phyloP scores from a whole-genome alignment of 2,888 invertebrate genomes.

The Eugnorisma glareosa region DNA sequence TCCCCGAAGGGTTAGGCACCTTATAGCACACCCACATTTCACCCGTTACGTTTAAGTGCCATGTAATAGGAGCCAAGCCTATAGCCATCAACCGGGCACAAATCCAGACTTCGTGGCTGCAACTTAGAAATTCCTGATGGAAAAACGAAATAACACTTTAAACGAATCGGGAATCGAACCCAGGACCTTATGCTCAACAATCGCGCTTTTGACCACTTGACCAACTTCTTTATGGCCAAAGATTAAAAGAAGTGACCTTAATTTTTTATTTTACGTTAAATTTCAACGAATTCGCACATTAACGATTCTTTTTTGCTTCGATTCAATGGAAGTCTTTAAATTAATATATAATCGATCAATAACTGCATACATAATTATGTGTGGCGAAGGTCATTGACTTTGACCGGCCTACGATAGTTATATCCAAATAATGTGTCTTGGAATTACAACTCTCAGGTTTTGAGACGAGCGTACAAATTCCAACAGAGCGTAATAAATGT shows the following conservation, averaged over 20 bases:
- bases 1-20: no score
- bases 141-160: no score
- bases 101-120: no score
- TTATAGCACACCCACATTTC: no score
- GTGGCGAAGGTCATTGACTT: conserved; percentile 35
- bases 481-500: neutral
- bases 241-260: conserved; percentile 8
- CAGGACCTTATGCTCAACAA: no score
- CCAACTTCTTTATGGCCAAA: neutral
- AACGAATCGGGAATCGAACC: no score
- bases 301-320: neutral
- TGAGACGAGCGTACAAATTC: neutral
- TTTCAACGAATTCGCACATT: neutral
- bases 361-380: neutral
- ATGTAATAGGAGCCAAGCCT: no score
- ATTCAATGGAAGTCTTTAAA: conserved; percentile 24
- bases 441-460: neutral
- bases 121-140: no score
- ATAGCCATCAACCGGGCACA: no score
- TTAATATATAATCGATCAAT: conserved; percentile 1
- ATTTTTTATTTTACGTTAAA: neutral
- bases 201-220: no score
- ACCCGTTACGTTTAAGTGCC: no score
- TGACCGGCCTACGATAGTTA: neutral
- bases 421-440: neutral